phyloP scores from a whole-genome alignment of 2,888 invertebrate genomes.

The Spodoptera picta region DNA sequence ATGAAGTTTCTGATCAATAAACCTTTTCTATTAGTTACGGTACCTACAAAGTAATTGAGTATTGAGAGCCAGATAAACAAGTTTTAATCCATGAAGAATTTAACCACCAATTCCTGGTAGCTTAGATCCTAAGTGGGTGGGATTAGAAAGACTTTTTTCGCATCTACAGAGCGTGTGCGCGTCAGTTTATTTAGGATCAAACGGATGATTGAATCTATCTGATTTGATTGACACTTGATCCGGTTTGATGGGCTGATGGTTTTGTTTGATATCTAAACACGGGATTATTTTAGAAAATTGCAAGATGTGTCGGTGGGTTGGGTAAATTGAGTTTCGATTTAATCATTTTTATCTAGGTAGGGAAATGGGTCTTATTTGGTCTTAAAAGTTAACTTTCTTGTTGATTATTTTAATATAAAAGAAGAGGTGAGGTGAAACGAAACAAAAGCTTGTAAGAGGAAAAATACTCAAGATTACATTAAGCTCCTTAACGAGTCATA shows the following conservation, averaged over 20 bases:
- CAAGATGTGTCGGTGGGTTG: constrained; percentile 2
- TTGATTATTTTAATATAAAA: no score
- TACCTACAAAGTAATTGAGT: no score
- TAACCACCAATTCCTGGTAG: constrained; percentile 16
- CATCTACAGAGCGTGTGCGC: constrained; percentile 63
- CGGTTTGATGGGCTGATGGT: constrained; percentile 57
- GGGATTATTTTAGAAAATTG: constrained; percentile 44
- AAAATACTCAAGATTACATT: no score
- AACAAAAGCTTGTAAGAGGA: no score
- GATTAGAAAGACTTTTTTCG: constrained; percentile 62
- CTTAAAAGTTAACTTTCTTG: background rate
- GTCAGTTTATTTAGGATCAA: constrained; percentile 71
- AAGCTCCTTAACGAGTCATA: background rate
- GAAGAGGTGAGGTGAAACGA: no score
- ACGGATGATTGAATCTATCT: constrained; percentile 68
- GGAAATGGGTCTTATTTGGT: background rate
- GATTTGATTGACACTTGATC: constrained; percentile 75
- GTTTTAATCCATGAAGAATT: no score
- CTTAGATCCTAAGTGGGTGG: constrained; percentile 38
- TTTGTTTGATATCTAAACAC: constrained; percentile 40
- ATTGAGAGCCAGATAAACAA: no score
- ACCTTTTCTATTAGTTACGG: no score
- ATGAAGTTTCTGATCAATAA: no score
- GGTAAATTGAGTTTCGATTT: background rate
- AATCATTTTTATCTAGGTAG: background rate